Conservation (phyloP, 2,113 vertebrate species). For the Nipponia nippon region DNA sequence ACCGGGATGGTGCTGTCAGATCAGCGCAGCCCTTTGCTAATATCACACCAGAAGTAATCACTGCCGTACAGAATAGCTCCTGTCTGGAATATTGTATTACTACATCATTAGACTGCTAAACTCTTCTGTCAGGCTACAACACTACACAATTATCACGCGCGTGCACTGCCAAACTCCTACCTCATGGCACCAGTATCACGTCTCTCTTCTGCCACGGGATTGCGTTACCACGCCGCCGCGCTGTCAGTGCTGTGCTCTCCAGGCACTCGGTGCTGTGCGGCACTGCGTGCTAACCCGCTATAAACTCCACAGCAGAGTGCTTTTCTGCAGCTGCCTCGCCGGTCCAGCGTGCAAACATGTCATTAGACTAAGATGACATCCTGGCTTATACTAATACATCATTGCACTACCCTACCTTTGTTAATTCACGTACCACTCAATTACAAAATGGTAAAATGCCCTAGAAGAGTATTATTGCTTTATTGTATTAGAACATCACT, state of each 20-base stretch:
- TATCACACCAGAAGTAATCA: neutral
- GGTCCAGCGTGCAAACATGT: neutral
- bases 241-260: neutral
- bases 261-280: neutral
- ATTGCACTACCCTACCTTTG: neutral
- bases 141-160: neutral
- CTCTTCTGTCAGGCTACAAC: slow-evolving; percentile 9
- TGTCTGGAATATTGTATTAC: slow-evolving; percentile 27
- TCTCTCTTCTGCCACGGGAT: neutral
- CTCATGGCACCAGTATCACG: neutral
- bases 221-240: neutral
- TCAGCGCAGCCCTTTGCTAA: neutral
- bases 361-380: neutral
- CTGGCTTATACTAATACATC: neutral
- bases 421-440: neutral
- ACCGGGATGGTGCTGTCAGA: neutral
- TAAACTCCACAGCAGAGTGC: neutral
- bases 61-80: neutral
- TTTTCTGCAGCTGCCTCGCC: neutral
- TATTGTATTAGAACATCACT: neutral
- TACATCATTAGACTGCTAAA: neutral
- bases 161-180: slow-evolving; percentile 9
- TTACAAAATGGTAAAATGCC: neutral
- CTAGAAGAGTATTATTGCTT: neutral
- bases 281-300: neutral